Evolutionary conservation across 1,140 invertebrate genomes (phyloP).

Genomic region (Chionoecetes opilio): DNA sequence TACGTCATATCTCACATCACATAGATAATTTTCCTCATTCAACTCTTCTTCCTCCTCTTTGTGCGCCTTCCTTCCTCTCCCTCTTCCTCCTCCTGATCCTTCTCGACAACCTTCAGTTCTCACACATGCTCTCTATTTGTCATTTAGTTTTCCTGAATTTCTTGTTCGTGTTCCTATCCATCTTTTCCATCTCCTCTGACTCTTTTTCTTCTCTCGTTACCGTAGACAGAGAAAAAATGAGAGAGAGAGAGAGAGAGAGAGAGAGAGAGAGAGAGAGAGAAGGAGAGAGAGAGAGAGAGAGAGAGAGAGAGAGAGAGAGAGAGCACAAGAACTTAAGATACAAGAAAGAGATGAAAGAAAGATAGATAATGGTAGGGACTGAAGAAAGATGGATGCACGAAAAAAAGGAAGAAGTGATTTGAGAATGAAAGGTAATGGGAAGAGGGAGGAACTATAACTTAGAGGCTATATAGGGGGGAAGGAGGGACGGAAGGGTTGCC

Average conservation of each 20-base stretch:
- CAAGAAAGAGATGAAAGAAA: not conserved
- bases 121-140: not conserved
- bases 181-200: not conserved
- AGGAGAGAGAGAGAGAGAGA: not conserved
- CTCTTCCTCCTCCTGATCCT: not conserved
- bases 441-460: not conserved
- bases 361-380: not conserved
- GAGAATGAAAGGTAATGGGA: not conserved
- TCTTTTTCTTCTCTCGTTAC: not conserved
- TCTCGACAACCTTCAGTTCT: not conserved
- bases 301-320: not conserved
- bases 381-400: not conserved
- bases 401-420: not conserved
- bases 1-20: not conserved
- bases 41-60: not conserved
- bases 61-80: not conserved
- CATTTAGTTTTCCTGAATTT: not conserved
- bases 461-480: not conserved
- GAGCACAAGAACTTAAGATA: not conserved
- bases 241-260: constrained; percentile 27
- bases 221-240: not conserved
- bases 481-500: not conserved
- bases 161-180: not conserved
- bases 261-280: not conserved
- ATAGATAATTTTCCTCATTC: not conserved